Evolutionary conservation across 2,888 invertebrate species (phyloP), one percentile per base, ranked within the genome.

Genomic region (Xestoiulus laeticollis): DNA sequence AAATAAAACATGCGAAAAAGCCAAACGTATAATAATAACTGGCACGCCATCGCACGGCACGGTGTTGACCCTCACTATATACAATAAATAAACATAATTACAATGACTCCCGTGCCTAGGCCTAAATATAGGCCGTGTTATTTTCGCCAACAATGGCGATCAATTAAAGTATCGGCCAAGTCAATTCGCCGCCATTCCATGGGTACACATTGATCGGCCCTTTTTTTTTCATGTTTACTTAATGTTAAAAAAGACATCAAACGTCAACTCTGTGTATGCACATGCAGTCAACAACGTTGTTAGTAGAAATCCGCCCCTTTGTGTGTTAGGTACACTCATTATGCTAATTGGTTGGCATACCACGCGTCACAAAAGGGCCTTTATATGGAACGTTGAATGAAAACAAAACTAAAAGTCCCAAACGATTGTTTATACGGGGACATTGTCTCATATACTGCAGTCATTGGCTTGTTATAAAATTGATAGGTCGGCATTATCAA

Each of bases 61-160:
- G 48, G 68, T 59, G 68, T 26, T 26, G 26, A 68, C 68, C 68
- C 68, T n/a, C 26, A 38, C 38, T 38, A 8, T 38, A 8, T 68
- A 26, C 26, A 68, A 68, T 68, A 68, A 68, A 68, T 68, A 68
- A 68, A 68, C 68, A 68, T 68, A 68, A 68, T 68, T 68, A 68
- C 68, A 68, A 68, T 26, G n/a, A 14, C 26, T n/a, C 59, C 59
- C 59, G 59, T 10, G 59, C 59, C n/a, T 22, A 59, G 59, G 22
- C 68, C 68, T 68, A 68, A 68, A 68, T 68, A 68, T 68, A 68
- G 68, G 26, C 68, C 68, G 68, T 68, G 68, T 26, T 68, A 68
- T 10, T 68, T 68, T 68, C 26, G n/a, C 26, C 68, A 68, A 26
- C 68, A 26, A 59, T 59, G n/a, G 26, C 68, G 68, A 68, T 68